Base-by-base conservation (phyloP, 2,797 vertebrate species). In the Enteromius anoplus region DNA sequence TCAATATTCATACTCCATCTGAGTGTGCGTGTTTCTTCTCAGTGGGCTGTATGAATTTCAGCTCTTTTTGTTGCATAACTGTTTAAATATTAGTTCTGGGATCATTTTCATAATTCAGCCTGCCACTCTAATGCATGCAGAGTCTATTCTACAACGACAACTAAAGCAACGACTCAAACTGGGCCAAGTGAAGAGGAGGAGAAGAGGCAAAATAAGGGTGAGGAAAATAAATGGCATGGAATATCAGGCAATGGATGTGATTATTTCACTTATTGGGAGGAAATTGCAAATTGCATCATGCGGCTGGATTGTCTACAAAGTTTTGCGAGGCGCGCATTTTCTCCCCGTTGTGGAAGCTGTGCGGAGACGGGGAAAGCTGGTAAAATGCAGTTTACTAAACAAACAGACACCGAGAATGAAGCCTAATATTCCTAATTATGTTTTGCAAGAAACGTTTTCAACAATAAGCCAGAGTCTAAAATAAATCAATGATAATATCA, bases 51-150 rank as follows among this genome's bases (percentile, higher is more conserved):
- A 62, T 71, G 49, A 64, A 82, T 88, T 86, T 72, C 66, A 86
- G 79, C 83, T 51, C 45, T 29, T 76, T 82, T 86, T 88, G 80
- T 86, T 78, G 69, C 83, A 64, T 85, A 83, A 85, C 70, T 69
- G 66, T 83, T 87, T 87, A 87, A 88, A 89, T 89, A 85, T 86
- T 87, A 80, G 60, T 78, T 85, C 71, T 70, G 64, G n/a, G 51
- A 80, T 79, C 21, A 87, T 86, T 88, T 86, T 82, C 85, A 84
- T 89, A 82, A 88, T 85, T 88, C 78, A 86, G 58, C 32, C 26
- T 42, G 58, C 60, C 40, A 19, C 26, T 70, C 49, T 78, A 84
- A 83, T 81, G 53, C 66, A 71, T 78, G 37, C 82, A 42, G 51
- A 55, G 51, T 78, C 60, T 70, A 62, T 75, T 84, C 55, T 68